Conservation (phyloP, 2,113 vertebrate genomes). For the Xiphorhynchus elegans region DNA sequence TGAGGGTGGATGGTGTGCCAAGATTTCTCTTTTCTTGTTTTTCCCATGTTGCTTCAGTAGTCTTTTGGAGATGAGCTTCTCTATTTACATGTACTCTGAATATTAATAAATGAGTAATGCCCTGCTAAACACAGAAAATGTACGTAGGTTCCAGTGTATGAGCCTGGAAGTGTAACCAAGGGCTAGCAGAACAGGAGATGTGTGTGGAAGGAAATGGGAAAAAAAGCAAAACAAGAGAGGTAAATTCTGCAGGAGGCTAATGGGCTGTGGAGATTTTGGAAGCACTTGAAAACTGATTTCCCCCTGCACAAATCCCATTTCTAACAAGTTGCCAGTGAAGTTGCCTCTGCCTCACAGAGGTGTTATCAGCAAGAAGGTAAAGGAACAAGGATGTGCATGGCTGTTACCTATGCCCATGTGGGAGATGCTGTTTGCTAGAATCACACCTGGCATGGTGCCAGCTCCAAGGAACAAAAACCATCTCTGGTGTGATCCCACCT, state of each 20-base stretch:
- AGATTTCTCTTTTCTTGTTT: neutral
- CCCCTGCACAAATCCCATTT: neutral
- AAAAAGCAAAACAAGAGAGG: neutral
- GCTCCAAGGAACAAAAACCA: neutral
- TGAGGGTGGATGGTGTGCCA: neutral
- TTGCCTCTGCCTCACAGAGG: neutral
- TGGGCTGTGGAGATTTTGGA: neutral
- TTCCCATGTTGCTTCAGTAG: neutral
- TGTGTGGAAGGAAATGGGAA: neutral
- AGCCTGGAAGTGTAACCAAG: neutral
- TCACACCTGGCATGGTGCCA: neutral
- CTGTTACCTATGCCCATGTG: neutral
- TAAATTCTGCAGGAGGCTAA: neutral
- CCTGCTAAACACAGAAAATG: neutral
- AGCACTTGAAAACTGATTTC: neutral
- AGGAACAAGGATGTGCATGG: neutral
- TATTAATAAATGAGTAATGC: neutral
- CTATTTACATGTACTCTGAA: neutral
- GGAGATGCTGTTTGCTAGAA: neutral
- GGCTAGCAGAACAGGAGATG: neutral
- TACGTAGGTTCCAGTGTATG: neutral
- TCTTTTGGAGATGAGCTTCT: neutral
- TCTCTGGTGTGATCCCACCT: neutral
- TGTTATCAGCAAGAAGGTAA: neutral
- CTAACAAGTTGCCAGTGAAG: neutral